Conservation (phyloP, 2,797 vertebrate genomes). For the Clarias fuscus region DNA sequence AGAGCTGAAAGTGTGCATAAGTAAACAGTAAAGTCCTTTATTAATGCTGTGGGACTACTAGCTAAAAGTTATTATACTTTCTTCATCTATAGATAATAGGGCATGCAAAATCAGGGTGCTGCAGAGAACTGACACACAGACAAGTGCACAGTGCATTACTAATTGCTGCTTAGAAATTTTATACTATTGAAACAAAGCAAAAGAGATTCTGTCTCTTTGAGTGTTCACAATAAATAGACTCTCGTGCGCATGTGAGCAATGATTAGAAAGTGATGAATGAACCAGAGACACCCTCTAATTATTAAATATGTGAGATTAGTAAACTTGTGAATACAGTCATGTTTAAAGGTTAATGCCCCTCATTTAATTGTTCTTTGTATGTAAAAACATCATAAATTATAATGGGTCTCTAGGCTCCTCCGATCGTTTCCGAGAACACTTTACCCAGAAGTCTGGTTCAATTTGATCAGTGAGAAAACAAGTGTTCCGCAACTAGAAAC, state of each 20-base stretch:
- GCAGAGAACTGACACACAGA: background rate
- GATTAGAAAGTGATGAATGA: background rate
- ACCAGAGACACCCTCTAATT: background rate
- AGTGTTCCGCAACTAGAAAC: too few relatives aligned
- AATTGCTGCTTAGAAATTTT: background rate
- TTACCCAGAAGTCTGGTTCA: too few relatives aligned
- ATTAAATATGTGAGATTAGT: background rate
- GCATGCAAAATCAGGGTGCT: background rate
- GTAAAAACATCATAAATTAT: too few relatives aligned
- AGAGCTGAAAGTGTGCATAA: background rate
- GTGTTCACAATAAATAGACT: background rate
- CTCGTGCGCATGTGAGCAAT: background rate
- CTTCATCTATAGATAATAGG: background rate
- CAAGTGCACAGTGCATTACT: background rate
- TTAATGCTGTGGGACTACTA: background rate
- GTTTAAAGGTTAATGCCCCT: too few relatives aligned
- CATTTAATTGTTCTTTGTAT: too few relatives aligned
- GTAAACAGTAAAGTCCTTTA: background rate
- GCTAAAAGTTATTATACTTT: background rate
- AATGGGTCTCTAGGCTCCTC: too few relatives aligned
- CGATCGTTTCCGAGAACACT: too few relatives aligned
- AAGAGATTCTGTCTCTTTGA: background rate
- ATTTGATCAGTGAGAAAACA: too few relatives aligned
- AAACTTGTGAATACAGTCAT: background rate
- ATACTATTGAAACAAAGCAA: background rate